A percentile compares a stretch with the other conserved stretches of the same genome.
These are phyloP conservation scores for Drosophila gaucha DNA, from an alignment of 2,888 invertebrate species.

Conservation along the genomic window DNA sequence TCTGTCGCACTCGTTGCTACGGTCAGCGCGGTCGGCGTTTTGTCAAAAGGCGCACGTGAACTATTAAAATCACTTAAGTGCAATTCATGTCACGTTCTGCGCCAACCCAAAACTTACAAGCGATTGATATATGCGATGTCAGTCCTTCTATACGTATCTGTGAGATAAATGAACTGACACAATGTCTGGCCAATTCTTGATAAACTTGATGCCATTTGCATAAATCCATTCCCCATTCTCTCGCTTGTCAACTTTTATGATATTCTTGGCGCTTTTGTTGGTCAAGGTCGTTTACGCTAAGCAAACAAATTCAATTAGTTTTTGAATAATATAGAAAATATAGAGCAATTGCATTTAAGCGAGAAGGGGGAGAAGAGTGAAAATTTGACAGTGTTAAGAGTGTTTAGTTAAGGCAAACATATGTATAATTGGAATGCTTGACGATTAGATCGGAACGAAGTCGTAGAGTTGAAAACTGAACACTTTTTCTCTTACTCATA, in stretches of 20 bases:
- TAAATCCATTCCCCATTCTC: slow-evolving; percentile 39
- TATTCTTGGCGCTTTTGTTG: slow-evolving; percentile 9
- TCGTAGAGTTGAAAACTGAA: too few relatives aligned
- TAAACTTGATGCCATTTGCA: slow-evolving; percentile 60
- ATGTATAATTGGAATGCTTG: too few relatives aligned
- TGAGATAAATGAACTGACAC: slow-evolving; percentile 61
- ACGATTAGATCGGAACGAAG: too few relatives aligned
- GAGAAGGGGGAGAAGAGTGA: background rate
- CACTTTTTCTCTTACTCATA: too few relatives aligned
- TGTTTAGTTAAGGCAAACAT: too few relatives aligned
- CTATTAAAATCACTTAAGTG: slow-evolving; percentile 83
- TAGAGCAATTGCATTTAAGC: background rate
- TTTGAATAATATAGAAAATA: background rate
- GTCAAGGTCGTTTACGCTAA: slow-evolving; percentile 48
- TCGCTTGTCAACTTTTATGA: slow-evolving; percentile 7
- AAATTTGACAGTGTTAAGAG: too few relatives aligned
- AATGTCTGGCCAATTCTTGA: slow-evolving; percentile 43
- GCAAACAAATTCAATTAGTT: background rate
- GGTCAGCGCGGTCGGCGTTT: slow-evolving; percentile 58
- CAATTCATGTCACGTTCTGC: slow-evolving; percentile 82
- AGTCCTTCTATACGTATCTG: slow-evolving; percentile 27
- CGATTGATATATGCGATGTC: slow-evolving; percentile 73
- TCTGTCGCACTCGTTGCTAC: background rate
- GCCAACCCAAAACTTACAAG: slow-evolving; percentile 64
- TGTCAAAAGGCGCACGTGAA: slow-evolving; percentile 83